Evolutionary conservation across 2,113 vertebrate genomes (phyloP).

Genomic region (Taurulus bubalis): DNA sequence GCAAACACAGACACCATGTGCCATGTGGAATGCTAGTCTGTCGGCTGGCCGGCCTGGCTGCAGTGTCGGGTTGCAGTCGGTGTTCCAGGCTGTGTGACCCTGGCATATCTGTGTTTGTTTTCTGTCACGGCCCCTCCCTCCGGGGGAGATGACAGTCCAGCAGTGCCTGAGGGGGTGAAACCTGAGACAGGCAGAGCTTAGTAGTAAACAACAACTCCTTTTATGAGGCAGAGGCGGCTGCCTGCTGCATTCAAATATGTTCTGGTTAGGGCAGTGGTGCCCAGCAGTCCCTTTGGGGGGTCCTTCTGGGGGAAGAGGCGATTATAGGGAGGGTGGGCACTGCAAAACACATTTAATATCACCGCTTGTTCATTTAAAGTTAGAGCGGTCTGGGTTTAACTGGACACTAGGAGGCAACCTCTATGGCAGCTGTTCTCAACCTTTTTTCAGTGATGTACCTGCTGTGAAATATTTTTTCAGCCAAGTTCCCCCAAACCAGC

Average conservation of each 20-base stretch:
- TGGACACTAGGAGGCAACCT: background rate
- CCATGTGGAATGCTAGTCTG: slow-evolving; percentile 61
- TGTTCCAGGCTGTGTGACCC: slow-evolving; percentile 70
- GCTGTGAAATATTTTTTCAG: no score
- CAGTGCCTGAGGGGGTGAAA: slow-evolving; percentile 76
- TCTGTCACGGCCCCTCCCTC: slow-evolving; percentile 76
- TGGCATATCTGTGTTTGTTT: slow-evolving; percentile 77
- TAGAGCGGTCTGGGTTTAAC: background rate
- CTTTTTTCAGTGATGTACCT: no score
- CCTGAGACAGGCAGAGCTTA: slow-evolving; percentile 72
- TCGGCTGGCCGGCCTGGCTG: slow-evolving; percentile 22
- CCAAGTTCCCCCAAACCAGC: no score
- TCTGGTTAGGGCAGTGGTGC: slow-evolving; percentile 46
- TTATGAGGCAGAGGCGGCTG: slow-evolving; percentile 67
- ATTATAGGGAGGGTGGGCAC: no score
- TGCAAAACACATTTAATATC: background rate
- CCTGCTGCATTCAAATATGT: slow-evolving; percentile 58
- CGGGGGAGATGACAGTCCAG: slow-evolving; percentile 71
- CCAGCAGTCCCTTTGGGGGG: background rate
- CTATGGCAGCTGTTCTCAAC: no score
- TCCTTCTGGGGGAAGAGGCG: background rate
- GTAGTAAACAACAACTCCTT: slow-evolving; percentile 79
- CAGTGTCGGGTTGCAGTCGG: slow-evolving; percentile 73
- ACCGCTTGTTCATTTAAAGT: slow-evolving; percentile 26
- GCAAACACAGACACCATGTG: slow-evolving; percentile 50